These are phyloP conservation scores for Sarcophaga variegata DNA, from an alignment of 2,888 invertebrate genomes.

Conservation along the genomic window DNA sequence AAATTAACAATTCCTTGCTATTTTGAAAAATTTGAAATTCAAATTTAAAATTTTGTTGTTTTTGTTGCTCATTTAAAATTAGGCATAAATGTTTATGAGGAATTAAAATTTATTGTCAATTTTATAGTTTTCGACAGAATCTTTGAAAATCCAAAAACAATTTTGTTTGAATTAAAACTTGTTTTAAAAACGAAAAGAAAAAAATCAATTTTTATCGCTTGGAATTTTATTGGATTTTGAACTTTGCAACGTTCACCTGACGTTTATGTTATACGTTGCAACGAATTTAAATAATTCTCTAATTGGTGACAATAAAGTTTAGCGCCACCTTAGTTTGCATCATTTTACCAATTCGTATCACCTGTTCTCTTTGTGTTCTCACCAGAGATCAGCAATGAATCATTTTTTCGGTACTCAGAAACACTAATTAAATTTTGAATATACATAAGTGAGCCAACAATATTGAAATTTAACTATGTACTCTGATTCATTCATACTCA, in stretches of 20 bases:
- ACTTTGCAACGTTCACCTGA: conserved; percentile 10
- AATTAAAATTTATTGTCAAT: conserved; percentile 36
- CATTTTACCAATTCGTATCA: background rate
- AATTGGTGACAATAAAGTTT: conserved; percentile 42
- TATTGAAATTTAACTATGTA: too few relatives aligned
- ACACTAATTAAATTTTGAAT: too few relatives aligned
- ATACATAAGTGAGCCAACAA: too few relatives aligned
- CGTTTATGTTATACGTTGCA: conserved; percentile 28
- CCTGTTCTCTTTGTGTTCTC: background rate
- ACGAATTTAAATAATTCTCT: conserved; percentile 39
- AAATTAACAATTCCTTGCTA: conserved; percentile 74
- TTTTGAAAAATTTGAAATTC: conserved; percentile 65
- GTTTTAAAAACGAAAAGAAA: background rate
- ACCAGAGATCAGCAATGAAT: background rate
- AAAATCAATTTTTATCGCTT: conserved; percentile 2
- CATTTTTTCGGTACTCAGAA: too few relatives aligned
- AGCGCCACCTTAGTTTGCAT: conserved; percentile 38
- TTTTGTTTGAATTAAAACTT: background rate
- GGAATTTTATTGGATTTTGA: conserved; percentile 4
- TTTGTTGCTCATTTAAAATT: background rate
- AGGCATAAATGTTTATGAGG: background rate
- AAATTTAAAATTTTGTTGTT: background rate
- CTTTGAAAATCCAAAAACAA: conserved; percentile 14
- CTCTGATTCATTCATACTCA: too few relatives aligned
- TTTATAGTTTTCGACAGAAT: conserved; percentile 49